phyloP scores from a whole-genome alignment of 1,140 invertebrate genomes.

The Lepidurus couesii region DNA sequence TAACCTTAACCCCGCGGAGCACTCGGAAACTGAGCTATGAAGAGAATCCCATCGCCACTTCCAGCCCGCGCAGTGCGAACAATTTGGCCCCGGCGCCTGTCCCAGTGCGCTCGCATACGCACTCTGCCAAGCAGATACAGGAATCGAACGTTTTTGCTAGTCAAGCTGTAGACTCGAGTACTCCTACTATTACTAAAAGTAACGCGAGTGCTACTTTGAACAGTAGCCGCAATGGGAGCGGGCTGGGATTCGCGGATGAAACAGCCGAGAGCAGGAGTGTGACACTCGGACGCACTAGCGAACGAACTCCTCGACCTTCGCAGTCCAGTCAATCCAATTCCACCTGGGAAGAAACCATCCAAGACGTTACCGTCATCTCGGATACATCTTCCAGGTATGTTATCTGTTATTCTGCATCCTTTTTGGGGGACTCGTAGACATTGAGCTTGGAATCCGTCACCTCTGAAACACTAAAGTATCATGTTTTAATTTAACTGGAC shows the following conservation, averaged over 20 bases:
- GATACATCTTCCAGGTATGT: conserved; percentile 31
- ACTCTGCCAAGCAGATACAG: not conserved
- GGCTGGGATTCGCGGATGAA: not conserved
- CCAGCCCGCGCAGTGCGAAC: conserved; percentile 26
- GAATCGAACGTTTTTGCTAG: conserved; percentile 6
- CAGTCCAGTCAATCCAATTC: conserved; percentile 20
- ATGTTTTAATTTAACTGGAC: no score
- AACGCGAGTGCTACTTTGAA: not conserved
- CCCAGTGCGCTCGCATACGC: not conserved
- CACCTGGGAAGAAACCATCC: conserved; percentile 34
- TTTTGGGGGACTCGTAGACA: not conserved
- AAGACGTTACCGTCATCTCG: conserved; percentile 31
- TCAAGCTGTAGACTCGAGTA: conserved; percentile 9
- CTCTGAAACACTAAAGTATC: no score
- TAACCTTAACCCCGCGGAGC: conserved; percentile 27
- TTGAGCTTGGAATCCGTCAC: no score
- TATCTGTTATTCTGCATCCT: not conserved
- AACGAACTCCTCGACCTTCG: conserved; percentile 11
- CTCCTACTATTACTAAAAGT: conserved; percentile 2
- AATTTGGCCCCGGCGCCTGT: not conserved
- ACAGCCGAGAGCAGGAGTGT: not conserved
- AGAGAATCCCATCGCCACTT: conserved; percentile 29
- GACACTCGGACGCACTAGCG: not conserved
- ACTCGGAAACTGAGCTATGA: conserved; percentile 28
- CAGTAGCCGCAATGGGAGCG: not conserved